Conservation (phyloP, 2,113 vertebrate genomes). For the Psammodynastes pulverulentus region DNA sequence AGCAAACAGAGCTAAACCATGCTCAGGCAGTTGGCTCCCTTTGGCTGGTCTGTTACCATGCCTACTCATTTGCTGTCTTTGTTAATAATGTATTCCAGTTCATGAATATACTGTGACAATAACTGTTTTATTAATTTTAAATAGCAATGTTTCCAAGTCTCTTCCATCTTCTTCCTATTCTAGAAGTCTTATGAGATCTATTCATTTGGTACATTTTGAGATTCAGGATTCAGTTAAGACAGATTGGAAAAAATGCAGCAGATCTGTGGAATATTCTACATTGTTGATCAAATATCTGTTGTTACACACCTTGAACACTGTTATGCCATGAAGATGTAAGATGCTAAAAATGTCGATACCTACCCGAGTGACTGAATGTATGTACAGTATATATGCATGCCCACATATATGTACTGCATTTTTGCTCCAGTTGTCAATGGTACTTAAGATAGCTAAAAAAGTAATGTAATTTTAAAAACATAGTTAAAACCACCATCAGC, state of each 20-base stretch:
- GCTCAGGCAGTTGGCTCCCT: too few species aligned
- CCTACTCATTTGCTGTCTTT: too few species aligned
- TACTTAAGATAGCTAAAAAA: not conserved
- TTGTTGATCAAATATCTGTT: not conserved
- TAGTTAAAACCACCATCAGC: not conserved
- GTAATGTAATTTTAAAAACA: not conserved
- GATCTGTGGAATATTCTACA: not conserved
- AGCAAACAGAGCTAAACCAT: too few species aligned
- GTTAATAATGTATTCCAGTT: too few species aligned
- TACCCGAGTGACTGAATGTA: not conserved
- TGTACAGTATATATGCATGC: not conserved
- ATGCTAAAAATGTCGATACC: not conserved
- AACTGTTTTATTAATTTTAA: not conserved
- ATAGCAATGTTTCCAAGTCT: not conserved
- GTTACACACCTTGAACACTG: not conserved
- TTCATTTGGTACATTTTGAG: not conserved
- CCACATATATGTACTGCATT: not conserved
- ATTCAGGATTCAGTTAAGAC: not conserved
- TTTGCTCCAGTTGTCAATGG: not conserved
- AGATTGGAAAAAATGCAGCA: not conserved
- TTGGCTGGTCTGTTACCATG: too few species aligned
- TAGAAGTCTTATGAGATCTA: not conserved
- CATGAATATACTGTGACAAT: too few species aligned
- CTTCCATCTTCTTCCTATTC: not conserved
- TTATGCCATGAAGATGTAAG: not conserved